phyloP scores from a whole-genome alignment of 1,140 invertebrate genomes.

The Lepeophtheirus salmonis region DNA sequence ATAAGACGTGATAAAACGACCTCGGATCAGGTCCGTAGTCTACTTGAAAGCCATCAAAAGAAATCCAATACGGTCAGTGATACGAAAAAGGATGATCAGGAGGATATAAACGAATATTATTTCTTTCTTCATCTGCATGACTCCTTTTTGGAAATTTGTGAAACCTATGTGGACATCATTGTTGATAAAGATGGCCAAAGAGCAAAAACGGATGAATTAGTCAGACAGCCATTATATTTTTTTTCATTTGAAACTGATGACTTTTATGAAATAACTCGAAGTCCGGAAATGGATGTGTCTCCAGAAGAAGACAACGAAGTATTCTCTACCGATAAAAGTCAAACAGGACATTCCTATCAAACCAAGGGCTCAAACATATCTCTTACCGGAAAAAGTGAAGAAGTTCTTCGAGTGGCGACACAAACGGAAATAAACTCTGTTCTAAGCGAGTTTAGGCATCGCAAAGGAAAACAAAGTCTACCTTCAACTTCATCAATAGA shows the following conservation, averaged over 20 bases:
- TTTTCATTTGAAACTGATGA: constrained; percentile 42
- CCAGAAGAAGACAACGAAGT: too few relatives aligned
- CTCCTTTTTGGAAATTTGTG: constrained; percentile 39
- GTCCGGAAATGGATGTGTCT: not conserved
- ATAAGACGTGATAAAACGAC: constrained; percentile 38
- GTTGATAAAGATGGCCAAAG: constrained; percentile 36
- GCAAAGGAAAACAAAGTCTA: constrained; percentile 37
- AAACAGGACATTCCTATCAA: too few relatives aligned
- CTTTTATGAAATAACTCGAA: constrained; percentile 31
- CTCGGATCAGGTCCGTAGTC: constrained; percentile 40
- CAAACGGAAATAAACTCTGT: constrained; percentile 34
- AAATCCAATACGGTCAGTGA: constrained; percentile 24
- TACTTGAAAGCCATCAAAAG: constrained; percentile 36
- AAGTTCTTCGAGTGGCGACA: constrained; percentile 33
- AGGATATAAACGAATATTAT: constrained; percentile 20
- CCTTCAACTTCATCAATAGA: constrained; percentile 25
- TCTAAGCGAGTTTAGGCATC: constrained; percentile 39
- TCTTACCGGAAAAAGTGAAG: too few relatives aligned
- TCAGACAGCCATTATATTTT: constrained; percentile 41
- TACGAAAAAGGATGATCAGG: constrained; percentile 3
- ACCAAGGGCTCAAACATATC: too few relatives aligned
- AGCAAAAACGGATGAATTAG: constrained; percentile 35
- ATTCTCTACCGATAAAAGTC: too few relatives aligned
- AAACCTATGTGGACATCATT: constrained; percentile 40
- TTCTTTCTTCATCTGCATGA: constrained; percentile 28